Percentiles rank a stretch among this genome's conserved stretches.
These are phyloP conservation scores for Ochropacha duplaris DNA, from an alignment of 2,888 invertebrate genomes.

Conservation along the genomic window DNA sequence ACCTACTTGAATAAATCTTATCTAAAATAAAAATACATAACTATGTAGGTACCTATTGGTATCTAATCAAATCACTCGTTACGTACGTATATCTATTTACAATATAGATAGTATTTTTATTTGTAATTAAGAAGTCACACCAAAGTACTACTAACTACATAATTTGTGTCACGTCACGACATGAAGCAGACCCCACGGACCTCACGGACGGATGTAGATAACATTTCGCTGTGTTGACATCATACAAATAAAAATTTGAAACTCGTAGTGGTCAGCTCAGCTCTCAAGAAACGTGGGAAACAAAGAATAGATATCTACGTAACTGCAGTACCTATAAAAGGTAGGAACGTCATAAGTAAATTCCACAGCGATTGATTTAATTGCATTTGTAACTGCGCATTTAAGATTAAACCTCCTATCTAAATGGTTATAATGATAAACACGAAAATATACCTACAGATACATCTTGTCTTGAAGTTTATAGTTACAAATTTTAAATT, in stretches of 20 bases:
- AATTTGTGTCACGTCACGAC: conserved; percentile 34
- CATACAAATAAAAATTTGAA: conserved; percentile 37
- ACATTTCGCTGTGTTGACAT: conserved; percentile 68
- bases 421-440: no score
- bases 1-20: no score
- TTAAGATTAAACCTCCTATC: no score
- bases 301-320: conserved; percentile 20
- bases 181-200: conserved; percentile 36
- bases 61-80: not conserved
- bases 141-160: no score
- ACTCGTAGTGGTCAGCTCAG: conserved; percentile 19
- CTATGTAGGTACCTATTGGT: not conserved
- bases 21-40: no score
- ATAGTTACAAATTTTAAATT: no score
- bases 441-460: no score
- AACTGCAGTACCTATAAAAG: no score
- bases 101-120: not conserved
- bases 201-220: conserved; percentile 69
- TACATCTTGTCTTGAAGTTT: no score
- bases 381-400: no score
- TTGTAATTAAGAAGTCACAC: no score
- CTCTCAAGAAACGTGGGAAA: conserved; percentile 37
- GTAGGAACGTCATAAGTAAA: not conserved
- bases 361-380: not conserved
- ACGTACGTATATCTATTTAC: not conserved